Conservation (phyloP, 1,140 invertebrate species). For the Drosophila virilis region DNA sequence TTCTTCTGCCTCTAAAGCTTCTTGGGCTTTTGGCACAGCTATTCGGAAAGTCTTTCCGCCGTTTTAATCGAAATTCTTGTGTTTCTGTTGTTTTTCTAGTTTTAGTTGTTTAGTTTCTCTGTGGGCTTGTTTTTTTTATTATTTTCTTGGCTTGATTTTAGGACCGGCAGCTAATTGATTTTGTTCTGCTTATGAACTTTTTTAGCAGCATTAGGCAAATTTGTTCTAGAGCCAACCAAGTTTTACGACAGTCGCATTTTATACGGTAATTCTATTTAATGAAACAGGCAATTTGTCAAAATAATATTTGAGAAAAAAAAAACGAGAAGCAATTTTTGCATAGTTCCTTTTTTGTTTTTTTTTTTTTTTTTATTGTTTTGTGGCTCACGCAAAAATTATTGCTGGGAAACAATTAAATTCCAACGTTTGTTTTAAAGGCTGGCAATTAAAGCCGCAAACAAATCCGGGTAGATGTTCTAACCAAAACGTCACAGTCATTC, state of each 20-base stretch:
- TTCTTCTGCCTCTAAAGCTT: slow-evolving; percentile 1
- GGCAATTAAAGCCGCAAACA: slow-evolving; percentile 39
- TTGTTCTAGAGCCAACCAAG: neutral
- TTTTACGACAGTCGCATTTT: slow-evolving; percentile 28
- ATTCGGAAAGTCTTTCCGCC: slow-evolving; percentile 43
- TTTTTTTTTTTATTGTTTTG: slow-evolving; percentile 20
- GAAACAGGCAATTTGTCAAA: slow-evolving; percentile 53
- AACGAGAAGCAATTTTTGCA: neutral
- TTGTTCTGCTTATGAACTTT: slow-evolving; percentile 5
- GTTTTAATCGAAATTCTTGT: slow-evolving; percentile 30
- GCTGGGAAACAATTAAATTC: slow-evolving; percentile 45
- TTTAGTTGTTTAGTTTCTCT: neutral
- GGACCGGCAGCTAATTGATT: slow-evolving; percentile 60
- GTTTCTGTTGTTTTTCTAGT: slow-evolving; percentile 4
- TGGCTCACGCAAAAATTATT: slow-evolving; percentile 33
- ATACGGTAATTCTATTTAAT: slow-evolving; percentile 44
- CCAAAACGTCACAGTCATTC: slow-evolving; percentile 38
- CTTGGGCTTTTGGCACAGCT: slow-evolving; percentile 24
- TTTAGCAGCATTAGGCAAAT: slow-evolving; percentile 21
- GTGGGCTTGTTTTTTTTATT: slow-evolving; percentile 11
- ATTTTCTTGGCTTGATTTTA: slow-evolving; percentile 4
- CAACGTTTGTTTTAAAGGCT: slow-evolving; percentile 40
- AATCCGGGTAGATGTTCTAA: slow-evolving; percentile 58
- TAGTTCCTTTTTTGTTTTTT: slow-evolving; percentile 28
- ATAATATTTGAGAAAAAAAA: neutral